Base-by-base conservation (phyloP, 2,888 invertebrate genomes). In the Chymomyza procnemis region DNA sequence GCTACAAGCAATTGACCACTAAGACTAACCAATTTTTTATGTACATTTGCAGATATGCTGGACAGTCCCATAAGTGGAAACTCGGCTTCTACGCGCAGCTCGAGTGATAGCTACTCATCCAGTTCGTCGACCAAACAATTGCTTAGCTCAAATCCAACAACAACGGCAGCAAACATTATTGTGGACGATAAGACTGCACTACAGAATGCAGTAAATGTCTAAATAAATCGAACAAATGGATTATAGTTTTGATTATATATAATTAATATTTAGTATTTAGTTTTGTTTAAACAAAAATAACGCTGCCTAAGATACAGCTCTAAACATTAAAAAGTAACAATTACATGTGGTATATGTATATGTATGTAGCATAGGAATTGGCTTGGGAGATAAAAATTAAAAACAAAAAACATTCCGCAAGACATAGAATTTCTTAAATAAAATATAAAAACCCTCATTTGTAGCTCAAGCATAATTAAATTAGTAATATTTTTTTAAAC, bases 91-190 rank as follows among this genome's bases (percentile, higher is more conserved):
- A 91, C 91, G 16, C 93, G 95, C 58, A 95, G 96, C 72, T 96
- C 95, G 68, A 95, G 94, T 66, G 96, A 96, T 88, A 96, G 96
- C 84, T 96, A 95, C 91, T 95, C 95, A 80, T 96, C 96, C 6
- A 94, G 94, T 65, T 95, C 95, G n/a, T 96, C 96, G 55, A 95
- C 96, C 3, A 93, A 95, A 26, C 94, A 95, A 88, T 91, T 96
- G 75, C 92, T 96, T 74, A 93, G 93, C 66, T 91, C 92, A 18
- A 92, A 91, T 75, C 85, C 90, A 47, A 83, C 89, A 68, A 86
- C 88, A 61, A 78, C 85, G 48, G 87, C 81, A 30, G 88, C 88
- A 19, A 90, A 90, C 70, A 90, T 90, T 9, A 90, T 90, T 61
- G 87, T 89, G 14, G 90, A 90, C 71, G 90, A 90, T 65, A 90